Base-by-base conservation (phyloP, 2,797 vertebrate species). In the Lutjanus campechanus region DNA sequence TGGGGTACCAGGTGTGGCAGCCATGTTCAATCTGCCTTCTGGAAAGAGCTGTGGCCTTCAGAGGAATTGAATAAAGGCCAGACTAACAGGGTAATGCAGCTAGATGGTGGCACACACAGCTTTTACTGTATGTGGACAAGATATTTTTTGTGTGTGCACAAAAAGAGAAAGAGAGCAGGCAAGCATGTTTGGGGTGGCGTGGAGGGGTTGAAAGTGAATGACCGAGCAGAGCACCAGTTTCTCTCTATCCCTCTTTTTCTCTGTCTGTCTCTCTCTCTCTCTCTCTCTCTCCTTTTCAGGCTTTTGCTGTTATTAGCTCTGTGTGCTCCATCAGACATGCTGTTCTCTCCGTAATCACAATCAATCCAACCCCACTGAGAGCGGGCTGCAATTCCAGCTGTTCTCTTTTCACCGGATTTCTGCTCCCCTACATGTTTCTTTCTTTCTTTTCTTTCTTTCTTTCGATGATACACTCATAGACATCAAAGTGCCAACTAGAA, bases 261-360 rank as follows among this genome's bases (percentile, higher is more conserved):
- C 29, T 67, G 22, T n/a, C n/a, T n/a, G n/a, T n/a, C 29, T 16
- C 8, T 6, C 8, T 25, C n/a, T 29, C 55, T 13, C 53, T 54
- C 61, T 59, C 25, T 11, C 49, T 44, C 19, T 62, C 64, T 62
- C 10, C 77, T 44, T 61, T 13, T 82, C 58, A 73, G 75, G 66
- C 50, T 62, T 69, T 81, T 36, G 25, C 75, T 82, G 79, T 86
- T 77, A 90, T 84, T 77, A 87, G 77, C 89, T 87, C 75, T 11
- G 70, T 80, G 83, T 77, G 82, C 83, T 86, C 79, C 82, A 81
- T 79, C 89, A 91, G 79, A 88, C 86, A 80, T 50, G 67, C 89
- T 89, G 84, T 86, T 91, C 86, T 79, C 85, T 85, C 76, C 59
- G 85, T 86, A 87, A 92, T 91, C 89, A 86, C 84, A 83, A 89